Evolutionary conservation across 2,797 vertebrate genomes (phyloP), one percentile per base, ranked within the genome.

Genomic region (Clangula hyemalis): DNA sequence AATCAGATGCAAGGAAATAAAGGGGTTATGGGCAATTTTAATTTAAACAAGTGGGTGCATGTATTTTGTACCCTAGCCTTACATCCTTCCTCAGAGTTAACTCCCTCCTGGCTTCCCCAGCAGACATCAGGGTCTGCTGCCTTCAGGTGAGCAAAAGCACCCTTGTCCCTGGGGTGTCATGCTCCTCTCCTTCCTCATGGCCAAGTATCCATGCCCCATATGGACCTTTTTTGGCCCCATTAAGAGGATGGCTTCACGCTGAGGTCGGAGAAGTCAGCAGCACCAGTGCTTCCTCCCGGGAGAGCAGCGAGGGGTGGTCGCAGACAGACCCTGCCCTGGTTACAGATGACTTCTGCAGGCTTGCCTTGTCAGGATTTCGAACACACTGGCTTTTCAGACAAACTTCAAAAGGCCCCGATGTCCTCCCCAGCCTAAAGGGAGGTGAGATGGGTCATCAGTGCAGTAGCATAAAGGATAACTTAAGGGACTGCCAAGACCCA

Each of bases 1-100:
- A 94, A 96, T 94, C 89, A 95, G 85, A 96, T 94, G 92, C 85
- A 93, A 93, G 64, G 83, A 94, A 96, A 97, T 97, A 93, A 96
- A 92, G 93, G 75, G 62, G 54, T 93, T 95, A 90, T 87, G 64
- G 51, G 66, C 90, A 90, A 93, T 94, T 96, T 91, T 95, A 97
- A 97, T 96, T 97, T 96, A 95, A 95, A 93, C 70, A 94, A 94
- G 79, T 87, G 83, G 73, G 36, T 68, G 47, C 95, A 79, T 79
- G 93, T 91, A 74, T 93, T 57, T 86, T 89, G 66, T 92, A 56
- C 43, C 47, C 25, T 45, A 61, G 54, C 60, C 32, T 85, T 91
- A 96, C 92, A 83, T 94, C 79, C 58, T 78, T 20, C 11, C 38
- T 86, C 38, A 18, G 27, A 64, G 21, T 90, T 94, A 86, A 84